Evolutionary conservation across 2,888 invertebrate genomes (phyloP).

Genomic region (Agonum fuliginosum): DNA sequence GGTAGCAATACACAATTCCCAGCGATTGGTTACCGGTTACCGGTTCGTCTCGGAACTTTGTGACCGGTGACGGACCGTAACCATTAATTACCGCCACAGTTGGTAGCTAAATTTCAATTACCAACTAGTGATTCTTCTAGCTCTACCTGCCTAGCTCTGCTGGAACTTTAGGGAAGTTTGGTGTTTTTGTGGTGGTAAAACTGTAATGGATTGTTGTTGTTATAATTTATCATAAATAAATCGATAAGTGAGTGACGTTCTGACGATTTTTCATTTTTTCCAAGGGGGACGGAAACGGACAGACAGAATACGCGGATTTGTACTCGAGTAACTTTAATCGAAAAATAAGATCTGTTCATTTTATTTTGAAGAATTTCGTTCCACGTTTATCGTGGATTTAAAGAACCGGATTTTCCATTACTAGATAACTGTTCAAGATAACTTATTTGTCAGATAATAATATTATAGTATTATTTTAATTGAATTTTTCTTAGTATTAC

Average conservation of each 20-base stretch:
- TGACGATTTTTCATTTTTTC: conserved; percentile 44
- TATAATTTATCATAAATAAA: conserved; percentile 51
- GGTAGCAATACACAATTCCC: not conserved
- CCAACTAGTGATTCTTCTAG: conserved; percentile 6
- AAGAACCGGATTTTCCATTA: too few relatives aligned
- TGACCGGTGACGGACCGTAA: conserved; percentile 22
- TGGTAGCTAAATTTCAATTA: conserved; percentile 41
- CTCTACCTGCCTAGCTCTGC: not conserved
- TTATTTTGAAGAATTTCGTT: too few relatives aligned
- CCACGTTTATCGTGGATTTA: too few relatives aligned
- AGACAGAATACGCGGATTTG: too few relatives aligned
- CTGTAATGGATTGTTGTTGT: conserved; percentile 48
- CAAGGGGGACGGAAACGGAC: too few relatives aligned
- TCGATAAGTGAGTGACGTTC: conserved; percentile 33
- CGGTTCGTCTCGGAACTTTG: conserved; percentile 14
- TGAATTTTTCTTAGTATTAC: too few relatives aligned
- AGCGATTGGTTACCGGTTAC: not conserved
- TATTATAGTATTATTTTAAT: too few relatives aligned
- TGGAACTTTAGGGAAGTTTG: conserved; percentile 14
- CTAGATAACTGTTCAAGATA: too few relatives aligned
- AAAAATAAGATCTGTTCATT: too few relatives aligned
- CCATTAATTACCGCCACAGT: conserved; percentile 33
- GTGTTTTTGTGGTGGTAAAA: conserved; percentile 13
- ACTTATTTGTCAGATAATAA: too few relatives aligned
- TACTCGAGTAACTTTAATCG: too few relatives aligned